Evolutionary conservation across 2,797 vertebrate genomes (phyloP).

Genomic region (Poecilia picta): DNA sequence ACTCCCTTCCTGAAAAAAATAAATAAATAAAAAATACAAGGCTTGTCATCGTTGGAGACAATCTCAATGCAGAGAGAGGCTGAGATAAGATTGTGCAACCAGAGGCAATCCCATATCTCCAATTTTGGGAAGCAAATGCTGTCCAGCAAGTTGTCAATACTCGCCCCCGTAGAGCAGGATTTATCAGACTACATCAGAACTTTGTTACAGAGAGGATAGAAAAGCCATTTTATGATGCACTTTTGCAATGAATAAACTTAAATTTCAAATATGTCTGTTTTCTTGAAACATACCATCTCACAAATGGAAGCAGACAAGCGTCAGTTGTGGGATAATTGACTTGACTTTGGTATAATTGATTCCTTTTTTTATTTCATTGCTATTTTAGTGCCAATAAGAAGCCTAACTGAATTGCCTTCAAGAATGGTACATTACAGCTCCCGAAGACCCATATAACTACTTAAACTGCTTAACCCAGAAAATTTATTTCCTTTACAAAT

Average conservation of each 20-base stretch:
- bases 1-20: neutral
- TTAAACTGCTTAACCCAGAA: too few relatives aligned
- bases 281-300: neutral
- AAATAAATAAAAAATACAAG: neutral
- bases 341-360: neutral
- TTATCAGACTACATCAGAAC: neutral
- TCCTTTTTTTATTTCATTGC: neutral
- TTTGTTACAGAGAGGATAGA: neutral
- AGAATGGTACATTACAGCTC: neutral
- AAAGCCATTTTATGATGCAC: neutral
- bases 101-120: neutral
- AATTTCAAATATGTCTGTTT: neutral
- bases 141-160: neutral
- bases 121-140: neutral
- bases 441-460: neutral
- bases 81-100: constrained; percentile 1
- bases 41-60: neutral
- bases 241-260: neutral
- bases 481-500: neutral
- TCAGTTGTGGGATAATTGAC: neutral
- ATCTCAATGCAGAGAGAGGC: neutral
- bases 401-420: neutral
- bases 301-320: neutral
- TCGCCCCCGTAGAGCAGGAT: neutral
- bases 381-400: neutral